Base-by-base conservation (phyloP, 1,140 invertebrate species). In the Rhynchophorus ferrugineus region DNA sequence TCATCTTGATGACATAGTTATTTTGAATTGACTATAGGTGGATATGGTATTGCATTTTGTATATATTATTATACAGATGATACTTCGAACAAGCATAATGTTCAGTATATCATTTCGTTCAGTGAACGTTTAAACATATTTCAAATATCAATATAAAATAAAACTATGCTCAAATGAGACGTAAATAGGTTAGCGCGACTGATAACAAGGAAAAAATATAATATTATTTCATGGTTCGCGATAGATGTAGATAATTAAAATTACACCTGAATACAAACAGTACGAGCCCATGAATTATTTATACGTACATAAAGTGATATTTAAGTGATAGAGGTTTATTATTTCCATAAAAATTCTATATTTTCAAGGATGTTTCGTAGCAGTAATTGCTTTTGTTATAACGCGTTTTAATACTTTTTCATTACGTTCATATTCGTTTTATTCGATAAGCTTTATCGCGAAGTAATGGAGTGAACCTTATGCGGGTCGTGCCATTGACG, bases 131-230 rank as follows among this genome's bases (percentile, higher is more conserved):
- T n/a, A n/a, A n/a, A n/a, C n/a, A n/a, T n/a, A n/a, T n/a, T n/a
- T n/a, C 45, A 47, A 47, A 13, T 11, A n/a, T 24, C 21, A 9
- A n/a, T 19, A 33, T 45, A 33, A 33, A 6, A 33, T 33, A 6
- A 11, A 6, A 6, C 11, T 33, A 33, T 33, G n/a, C n/a, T n/a
- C n/a, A n/a, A n/a, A n/a, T n/a, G n/a, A n/a, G n/a, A n/a, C n/a
- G n/a, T n/a, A n/a, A 29, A 29, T 29, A 29, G 24, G 24, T 29
- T 29, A 29, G 11, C 24, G 24, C 24, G n/a, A n/a, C n/a, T n/a
- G n/a, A n/a, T n/a, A n/a, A n/a, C n/a, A n/a, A n/a, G n/a, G n/a
- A n/a, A n/a, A n/a, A n/a, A n/a, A n/a, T n/a, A n/a, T n/a, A n/a
- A n/a, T n/a, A n/a, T n/a, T n/a, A n/a, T n/a, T n/a, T n/a, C n/a